Base-by-base conservation (phyloP, 2,888 invertebrate genomes). In the Ormyrus nitidulus region DNA sequence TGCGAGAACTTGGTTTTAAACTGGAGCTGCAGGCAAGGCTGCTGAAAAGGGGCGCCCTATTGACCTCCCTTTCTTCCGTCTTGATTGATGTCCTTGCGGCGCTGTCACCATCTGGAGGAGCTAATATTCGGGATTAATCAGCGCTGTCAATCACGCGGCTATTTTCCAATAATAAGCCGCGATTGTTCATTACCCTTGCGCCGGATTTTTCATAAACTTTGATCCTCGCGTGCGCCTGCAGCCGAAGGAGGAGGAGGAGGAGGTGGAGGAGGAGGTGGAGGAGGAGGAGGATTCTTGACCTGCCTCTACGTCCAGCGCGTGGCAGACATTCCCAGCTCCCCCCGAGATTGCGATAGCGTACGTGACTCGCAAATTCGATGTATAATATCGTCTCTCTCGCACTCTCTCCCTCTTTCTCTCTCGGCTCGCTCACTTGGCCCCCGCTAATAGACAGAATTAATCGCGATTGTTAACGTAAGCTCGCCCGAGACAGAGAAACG, bases 361-460 rank as follows among this genome's bases (percentile, higher is more conserved):
- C 82, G 81, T 83, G 83, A 82, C 81, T 82, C 79, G 82, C 83
- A 81, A 83, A 81, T 82, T 82, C 83, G 80, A 82, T 80, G 80
- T 74, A 73, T 74, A 82, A 82, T 77, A 78, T 82, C 77, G 75
- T 71, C 77, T 61, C 70, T 51, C 69, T 56, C 51, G 11, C 46
- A 11, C 66, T 58, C 19, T 56, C 51, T 19, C 46, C 19, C 66
- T 58, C 19, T 2, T 44, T 61, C 59, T 58, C 49, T 66, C 7
- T 11, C 34, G 0, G 59, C 73, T 34, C 56, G 46, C 9, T 48
- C 34, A 11, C 48, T 53, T 3, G 56, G 34, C 10, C 75, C 58
- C 51, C 56, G 70, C 76, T 76, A 81, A 81, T 76, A 75, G 79
- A 81, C 78, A 48, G 76, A 76, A 81, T 81, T 81, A 79, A 81